Evolutionary conservation across 2,113 vertebrate genomes (phyloP), one percentile per base, ranked within the genome.

Genomic region (Acanthisitta chloris): DNA sequence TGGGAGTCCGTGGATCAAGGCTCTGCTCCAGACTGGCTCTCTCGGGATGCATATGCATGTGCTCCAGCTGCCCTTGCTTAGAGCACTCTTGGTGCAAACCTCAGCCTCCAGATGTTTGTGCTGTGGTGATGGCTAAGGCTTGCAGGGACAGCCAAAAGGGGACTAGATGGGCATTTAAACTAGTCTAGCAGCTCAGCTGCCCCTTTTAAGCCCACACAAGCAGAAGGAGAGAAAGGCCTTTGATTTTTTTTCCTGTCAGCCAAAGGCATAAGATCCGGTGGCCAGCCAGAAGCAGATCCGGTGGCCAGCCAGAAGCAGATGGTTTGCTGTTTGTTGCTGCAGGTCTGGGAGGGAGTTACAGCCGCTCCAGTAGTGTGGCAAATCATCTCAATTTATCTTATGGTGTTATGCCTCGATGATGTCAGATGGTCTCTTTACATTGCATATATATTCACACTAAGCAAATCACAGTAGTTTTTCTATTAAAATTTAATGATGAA

Each of bases 401-500:
- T 4, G 28, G 61, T 55, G 91, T 81, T 73, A 42, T 2, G 65
- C 86, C 89, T 94, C 5, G 0, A 8, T 65, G 24, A 87, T 84
- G 40, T 90, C 89, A 84, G 91, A 92, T 92, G 70, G 23, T 92
- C 86, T 93, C 92, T 96, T 91, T 96, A 58, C 84, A 57, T 96
- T 92, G 83, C n/a, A 5, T 62, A 55, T 92, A 61, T 65, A 43
- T 81, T 90, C 24, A 91, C 73, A 84, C 70, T 72, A 67, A 95
- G 94, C 73, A 73, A 74, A 92, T 94, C 73, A 1, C 66, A 26
- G 17, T 73, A 81, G 78, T 97, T 97, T 96, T 89, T 62, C 69
- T 64, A 73, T 97, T 91, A 73, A 87, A 93, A 65, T 94, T 95
- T 96, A 94, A 97, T 94, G 94, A 94, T 95, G 89, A 96, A 95